A percentile compares a stretch with the other conserved stretches of the same genome.
Conservation (phyloP, 1,140 invertebrate species). For the Andrena cerasifolii region DNA sequence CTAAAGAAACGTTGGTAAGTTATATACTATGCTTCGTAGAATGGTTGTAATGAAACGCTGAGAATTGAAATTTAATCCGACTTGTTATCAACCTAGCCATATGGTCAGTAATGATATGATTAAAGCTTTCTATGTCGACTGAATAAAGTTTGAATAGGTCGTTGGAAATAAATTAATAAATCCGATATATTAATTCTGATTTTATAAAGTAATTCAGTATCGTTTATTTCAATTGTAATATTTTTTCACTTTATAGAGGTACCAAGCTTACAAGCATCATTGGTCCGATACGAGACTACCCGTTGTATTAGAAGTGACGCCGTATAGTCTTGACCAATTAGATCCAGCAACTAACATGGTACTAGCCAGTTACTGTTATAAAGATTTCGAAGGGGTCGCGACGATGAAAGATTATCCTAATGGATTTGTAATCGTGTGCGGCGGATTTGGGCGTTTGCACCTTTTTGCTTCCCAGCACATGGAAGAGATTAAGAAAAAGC, state of each 20-base stretch:
- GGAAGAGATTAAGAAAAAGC: constrained; percentile 93
- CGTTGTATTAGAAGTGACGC: constrained; percentile 93
- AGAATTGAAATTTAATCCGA: constrained; percentile 4
- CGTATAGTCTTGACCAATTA: constrained; percentile 94
- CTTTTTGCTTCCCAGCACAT: constrained; percentile 92
- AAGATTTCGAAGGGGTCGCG: constrained; percentile 93
- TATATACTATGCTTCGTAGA: constrained; percentile 11
- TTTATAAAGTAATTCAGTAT: not conserved
- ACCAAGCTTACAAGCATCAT: constrained; percentile 96
- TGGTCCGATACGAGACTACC: constrained; percentile 96
- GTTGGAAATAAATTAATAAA: not conserved
- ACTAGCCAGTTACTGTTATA: constrained; percentile 95
- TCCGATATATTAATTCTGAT: not conserved
- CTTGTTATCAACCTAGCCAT: constrained; percentile 45
- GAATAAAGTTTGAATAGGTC: not conserved
- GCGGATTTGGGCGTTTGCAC: constrained; percentile 94
- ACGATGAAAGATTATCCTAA: constrained; percentile 88
- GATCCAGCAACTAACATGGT: constrained; percentile 91
- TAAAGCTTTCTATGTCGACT: not conserved
- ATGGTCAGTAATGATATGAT: constrained; percentile 20
- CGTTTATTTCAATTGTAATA: constrained; percentile 10
- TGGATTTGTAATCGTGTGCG: constrained; percentile 94
- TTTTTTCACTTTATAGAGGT: constrained; percentile 86
- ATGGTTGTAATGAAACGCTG: not conserved
- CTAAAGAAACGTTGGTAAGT: constrained; percentile 88